These are phyloP conservation scores for Drosophila differens DNA, from an alignment of 2,888 invertebrate species.

Conservation along the genomic window DNA sequence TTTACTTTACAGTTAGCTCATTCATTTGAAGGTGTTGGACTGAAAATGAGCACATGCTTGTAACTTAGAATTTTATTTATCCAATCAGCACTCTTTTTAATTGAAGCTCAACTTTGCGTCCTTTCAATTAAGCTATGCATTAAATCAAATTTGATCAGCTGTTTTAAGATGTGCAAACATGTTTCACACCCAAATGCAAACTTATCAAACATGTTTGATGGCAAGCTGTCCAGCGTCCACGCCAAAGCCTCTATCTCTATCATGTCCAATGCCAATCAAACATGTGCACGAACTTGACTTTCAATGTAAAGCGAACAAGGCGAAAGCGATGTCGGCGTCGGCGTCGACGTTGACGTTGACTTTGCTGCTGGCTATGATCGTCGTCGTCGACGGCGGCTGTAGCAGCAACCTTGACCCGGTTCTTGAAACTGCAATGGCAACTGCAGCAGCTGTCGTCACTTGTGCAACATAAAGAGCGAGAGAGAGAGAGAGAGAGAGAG, in stretches of 20 bases:
- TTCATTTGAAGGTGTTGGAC: neutral
- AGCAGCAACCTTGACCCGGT: conserved; percentile 85
- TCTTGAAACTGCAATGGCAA: conserved; percentile 84
- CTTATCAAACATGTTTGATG: conserved; percentile 44
- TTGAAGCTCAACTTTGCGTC: neutral
- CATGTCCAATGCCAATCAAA: conserved; percentile 75
- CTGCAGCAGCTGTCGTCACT: conserved; percentile 46
- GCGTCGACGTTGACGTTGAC: conserved; percentile 16
- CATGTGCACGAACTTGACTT: conserved; percentile 80
- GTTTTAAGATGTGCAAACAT: conserved; percentile 20
- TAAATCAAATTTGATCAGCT: conserved; percentile 5
- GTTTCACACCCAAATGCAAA: conserved; percentile 16
- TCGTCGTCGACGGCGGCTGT: conserved; percentile 26
- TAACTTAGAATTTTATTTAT: neutral
- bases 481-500: conserved; percentile 57
- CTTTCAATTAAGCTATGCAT: neutral
- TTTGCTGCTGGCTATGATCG: conserved; percentile 69
- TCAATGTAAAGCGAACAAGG: conserved; percentile 79
- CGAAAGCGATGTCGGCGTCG: conserved; percentile 61
- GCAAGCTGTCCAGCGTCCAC: conserved; percentile 23
- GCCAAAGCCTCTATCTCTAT: conserved; percentile 17
- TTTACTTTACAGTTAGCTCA: neutral
- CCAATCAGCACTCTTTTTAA: neutral
- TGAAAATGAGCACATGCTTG: neutral
- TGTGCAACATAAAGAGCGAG: conserved; percentile 57